A percentile compares a stretch with the other conserved stretches of the same genome.
phyloP scores from a whole-genome alignment of 2,888 invertebrate species.

The Hydrotaea cyrtoneurina region DNA sequence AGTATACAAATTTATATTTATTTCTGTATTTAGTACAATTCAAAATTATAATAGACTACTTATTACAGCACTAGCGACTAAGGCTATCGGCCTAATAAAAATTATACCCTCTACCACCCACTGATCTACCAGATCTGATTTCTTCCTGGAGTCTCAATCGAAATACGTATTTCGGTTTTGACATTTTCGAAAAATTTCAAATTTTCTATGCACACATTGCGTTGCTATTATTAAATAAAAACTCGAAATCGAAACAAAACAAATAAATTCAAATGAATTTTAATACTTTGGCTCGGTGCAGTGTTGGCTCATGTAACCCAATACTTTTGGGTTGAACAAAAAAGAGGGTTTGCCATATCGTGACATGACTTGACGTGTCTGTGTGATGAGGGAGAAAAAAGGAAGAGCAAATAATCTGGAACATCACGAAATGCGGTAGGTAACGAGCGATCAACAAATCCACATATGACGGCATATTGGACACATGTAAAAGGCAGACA shows the following conservation, averaged over 20 bases:
- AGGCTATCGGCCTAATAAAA: too few species aligned
- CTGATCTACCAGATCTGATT: too few species aligned
- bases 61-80: too few species aligned
- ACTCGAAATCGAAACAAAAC: not conserved
- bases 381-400: not conserved
- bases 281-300: not conserved
- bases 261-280: not conserved
- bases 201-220: too few species aligned
- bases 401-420: not conserved
- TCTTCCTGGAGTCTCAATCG: too few species aligned
- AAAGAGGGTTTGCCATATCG: not conserved
- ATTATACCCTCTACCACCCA: too few species aligned
- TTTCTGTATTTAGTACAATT: too few species aligned
- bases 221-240: not conserved
- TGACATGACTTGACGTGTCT: conserved; percentile 26
- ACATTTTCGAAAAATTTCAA: too few species aligned
- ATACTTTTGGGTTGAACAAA: conserved; percentile 25
- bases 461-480: not conserved
- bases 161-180: too few species aligned
- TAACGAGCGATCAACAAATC: not conserved
- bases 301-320: conserved; percentile 2
- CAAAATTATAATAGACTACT: too few species aligned
- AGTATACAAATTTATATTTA: too few species aligned
- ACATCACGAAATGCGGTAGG: conserved; percentile 23
- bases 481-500: not conserved